Evolutionary conservation across 2,888 invertebrate species (phyloP).

Genomic region (Azorinus chamasolen): DNA sequence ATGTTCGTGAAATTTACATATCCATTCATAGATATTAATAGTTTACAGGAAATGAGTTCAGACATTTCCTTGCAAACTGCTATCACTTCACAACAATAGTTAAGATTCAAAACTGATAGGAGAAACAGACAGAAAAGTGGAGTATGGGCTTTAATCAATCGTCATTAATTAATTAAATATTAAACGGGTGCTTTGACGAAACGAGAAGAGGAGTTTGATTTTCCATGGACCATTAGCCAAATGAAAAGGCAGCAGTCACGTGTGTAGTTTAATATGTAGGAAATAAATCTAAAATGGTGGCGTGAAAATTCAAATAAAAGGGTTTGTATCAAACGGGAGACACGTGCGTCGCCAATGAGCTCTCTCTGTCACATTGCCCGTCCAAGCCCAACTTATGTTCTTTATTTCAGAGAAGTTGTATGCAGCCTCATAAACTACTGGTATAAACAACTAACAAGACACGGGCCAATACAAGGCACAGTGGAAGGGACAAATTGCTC

Average conservation of each 20-base stretch:
- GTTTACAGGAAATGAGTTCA: too few species aligned
- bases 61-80: too few species aligned
- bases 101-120: too few species aligned
- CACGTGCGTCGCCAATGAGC: constrained; percentile 20
- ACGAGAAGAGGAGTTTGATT: neutral
- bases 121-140: too few species aligned
- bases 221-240: constrained; percentile 27
- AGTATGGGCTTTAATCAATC: constrained; percentile 5
- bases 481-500: constrained; percentile 48
- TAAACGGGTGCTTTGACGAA: constrained; percentile 20
- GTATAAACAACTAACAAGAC: constrained; percentile 12
- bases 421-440: neutral
- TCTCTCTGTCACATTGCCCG: neutral
- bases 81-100: too few species aligned
- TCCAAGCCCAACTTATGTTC: neutral
- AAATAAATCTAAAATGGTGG: constrained; percentile 45
- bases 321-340: constrained; percentile 27
- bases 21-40: too few species aligned
- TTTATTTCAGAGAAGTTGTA: constrained; percentile 1
- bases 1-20: too few species aligned
- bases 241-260: constrained; percentile 25
- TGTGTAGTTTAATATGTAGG: constrained; percentile 51
- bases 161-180: constrained; percentile 32
- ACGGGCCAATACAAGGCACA: neutral
- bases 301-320: constrained; percentile 38